Conservation (phyloP, 2,888 invertebrate species). For the Cheilosia vulpina region DNA sequence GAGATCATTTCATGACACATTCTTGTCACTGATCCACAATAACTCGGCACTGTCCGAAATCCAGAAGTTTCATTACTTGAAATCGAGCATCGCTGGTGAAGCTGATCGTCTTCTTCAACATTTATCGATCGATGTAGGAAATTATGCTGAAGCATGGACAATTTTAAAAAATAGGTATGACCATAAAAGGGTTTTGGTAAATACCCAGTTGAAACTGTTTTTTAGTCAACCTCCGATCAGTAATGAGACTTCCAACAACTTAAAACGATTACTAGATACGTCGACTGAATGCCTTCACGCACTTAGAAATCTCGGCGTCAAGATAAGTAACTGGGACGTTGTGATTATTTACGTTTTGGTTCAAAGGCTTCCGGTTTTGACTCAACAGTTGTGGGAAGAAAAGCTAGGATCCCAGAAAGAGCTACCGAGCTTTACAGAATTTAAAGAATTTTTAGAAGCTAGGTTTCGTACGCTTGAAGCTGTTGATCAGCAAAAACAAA, state of each 20-base stretch:
- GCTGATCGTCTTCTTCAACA: slow-evolving; percentile 4
- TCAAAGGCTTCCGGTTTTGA: too few species aligned
- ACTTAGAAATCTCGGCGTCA: not conserved
- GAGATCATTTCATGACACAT: too few species aligned
- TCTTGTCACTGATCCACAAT: not conserved
- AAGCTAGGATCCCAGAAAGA: too few species aligned
- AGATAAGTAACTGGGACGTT: too few species aligned
- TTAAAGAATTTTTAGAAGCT: too few species aligned
- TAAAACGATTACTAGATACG: not conserved
- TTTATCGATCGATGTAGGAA: not conserved
- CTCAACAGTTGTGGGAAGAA: too few species aligned
- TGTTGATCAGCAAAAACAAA: too few species aligned
- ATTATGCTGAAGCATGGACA: slow-evolving; percentile 12
- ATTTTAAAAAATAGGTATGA: slow-evolving; percentile 1
- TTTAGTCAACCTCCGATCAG: slow-evolving; percentile 4
- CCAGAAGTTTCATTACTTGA: slow-evolving; percentile 10
- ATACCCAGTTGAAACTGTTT: slow-evolving; percentile 14
- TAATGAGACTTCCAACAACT: not conserved
- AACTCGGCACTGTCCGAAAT: not conserved
- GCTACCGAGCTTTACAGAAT: too few species aligned
- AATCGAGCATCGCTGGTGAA: slow-evolving; percentile 9
- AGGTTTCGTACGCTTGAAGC: too few species aligned
- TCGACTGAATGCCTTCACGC: not conserved
- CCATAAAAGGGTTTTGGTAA: slow-evolving; percentile 19
- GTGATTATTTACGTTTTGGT: not conserved